Percentiles rank a stretch among this genome's conserved stretches.
phyloP scores from a whole-genome alignment of 2,113 vertebrate genomes.

The Zingel zingel region DNA sequence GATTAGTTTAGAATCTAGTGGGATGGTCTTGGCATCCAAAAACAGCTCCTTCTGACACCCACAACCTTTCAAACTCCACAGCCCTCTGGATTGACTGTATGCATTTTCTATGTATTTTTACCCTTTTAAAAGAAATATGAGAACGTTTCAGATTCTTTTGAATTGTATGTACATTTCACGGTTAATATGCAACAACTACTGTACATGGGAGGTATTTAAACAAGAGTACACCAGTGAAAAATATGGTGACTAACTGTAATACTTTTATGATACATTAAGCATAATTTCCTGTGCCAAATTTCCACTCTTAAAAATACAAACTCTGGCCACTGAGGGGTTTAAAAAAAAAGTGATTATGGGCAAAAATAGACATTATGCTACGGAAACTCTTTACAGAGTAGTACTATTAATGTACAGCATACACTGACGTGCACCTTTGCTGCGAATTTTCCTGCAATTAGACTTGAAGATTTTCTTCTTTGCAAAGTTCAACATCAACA shows the following conservation, averaged over 20 bases:
- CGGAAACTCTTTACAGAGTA: background rate
- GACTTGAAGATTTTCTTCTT: background rate
- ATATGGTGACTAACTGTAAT: background rate
- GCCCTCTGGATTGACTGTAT: background rate
- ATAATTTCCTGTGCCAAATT: constrained; percentile 12
- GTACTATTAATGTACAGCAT: background rate
- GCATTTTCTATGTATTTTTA: background rate
- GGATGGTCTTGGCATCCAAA: no score
- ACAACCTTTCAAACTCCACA: background rate
- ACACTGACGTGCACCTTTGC: background rate
- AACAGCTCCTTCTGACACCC: background rate
- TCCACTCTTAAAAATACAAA: constrained; percentile 11
- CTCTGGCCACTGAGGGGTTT: background rate
- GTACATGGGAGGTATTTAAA: background rate
- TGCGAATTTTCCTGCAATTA: no score
- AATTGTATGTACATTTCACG: background rate
- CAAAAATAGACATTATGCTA: background rate
- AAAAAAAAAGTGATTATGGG: background rate
- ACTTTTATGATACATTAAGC: background rate
- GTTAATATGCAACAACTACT: background rate
- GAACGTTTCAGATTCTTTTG: background rate
- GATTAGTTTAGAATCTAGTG: no score
- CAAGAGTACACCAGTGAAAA: background rate
- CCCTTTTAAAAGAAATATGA: background rate
- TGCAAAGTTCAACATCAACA: background rate